Conservation (phyloP, 1,140 invertebrate genomes). For the Platorchestia sp. region DNA sequence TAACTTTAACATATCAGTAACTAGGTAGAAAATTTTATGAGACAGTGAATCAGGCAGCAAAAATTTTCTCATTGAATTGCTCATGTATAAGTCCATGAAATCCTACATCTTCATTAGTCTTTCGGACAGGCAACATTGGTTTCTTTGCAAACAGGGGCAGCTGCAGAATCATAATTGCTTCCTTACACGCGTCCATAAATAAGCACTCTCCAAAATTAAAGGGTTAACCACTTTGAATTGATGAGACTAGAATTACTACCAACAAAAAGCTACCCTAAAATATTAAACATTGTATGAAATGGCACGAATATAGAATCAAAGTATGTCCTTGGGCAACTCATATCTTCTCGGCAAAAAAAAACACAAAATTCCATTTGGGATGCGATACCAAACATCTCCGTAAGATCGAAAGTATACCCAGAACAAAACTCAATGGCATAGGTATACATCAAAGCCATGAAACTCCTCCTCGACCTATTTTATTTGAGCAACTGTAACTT, state of each 20-base stretch:
- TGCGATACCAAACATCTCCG: neutral
- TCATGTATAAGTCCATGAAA: neutral
- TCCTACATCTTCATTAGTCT: neutral
- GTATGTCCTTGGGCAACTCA: neutral
- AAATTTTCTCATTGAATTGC: neutral
- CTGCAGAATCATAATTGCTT: neutral
- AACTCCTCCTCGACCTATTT: neutral
- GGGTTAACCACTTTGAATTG: neutral
- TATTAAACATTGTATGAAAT: neutral
- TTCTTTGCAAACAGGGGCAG: neutral
- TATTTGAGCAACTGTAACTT: constrained; percentile 18
- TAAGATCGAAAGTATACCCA: neutral
- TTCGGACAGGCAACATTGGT: neutral
- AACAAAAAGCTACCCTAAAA: neutral
- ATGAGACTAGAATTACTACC: neutral
- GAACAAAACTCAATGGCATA: constrained; percentile 4
- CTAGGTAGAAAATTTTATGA: no score
- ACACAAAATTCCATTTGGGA: neutral
- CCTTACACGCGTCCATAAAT: neutral
- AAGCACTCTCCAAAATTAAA: neutral
- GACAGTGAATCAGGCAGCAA: neutral
- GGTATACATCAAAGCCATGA: neutral
- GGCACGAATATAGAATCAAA: neutral
- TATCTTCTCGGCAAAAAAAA: neutral
- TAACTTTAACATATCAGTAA: no score